Conservation (phyloP, 35 echinoderm and acorn worm genomes). For the Acanthaster planci region DNA sequence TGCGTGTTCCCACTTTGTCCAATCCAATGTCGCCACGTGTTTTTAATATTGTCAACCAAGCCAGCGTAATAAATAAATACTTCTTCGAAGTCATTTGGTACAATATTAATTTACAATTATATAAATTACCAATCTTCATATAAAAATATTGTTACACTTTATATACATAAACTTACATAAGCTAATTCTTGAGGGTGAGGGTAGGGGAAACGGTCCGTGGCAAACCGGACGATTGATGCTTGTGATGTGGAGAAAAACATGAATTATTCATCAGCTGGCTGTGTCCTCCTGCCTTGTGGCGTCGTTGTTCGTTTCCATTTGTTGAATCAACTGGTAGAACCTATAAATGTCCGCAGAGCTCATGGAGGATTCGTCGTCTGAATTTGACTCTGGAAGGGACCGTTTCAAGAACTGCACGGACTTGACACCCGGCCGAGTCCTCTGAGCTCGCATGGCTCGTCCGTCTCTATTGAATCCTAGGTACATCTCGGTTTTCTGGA, state of each 20-base stretch:
- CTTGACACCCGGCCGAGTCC: conserved; percentile 5
- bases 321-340: not conserved
- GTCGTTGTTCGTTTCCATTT: not conserved
- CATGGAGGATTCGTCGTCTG: not conserved
- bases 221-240: conserved; percentile 14
- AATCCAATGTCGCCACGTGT: conserved; percentile 2
- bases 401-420: conserved; percentile 12
- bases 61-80: conserved; percentile 34
- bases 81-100: conserved; percentile 33
- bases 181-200: not conserved
- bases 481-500: conserved; percentile 15
- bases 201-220: not conserved
- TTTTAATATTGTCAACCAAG: conserved; percentile 23
- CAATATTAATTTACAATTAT: conserved; percentile 32
- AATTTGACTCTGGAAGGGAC: not conserved
- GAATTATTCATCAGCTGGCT: conserved; percentile 29
- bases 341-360: not conserved
- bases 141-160: conserved; percentile 32
- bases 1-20: no score
- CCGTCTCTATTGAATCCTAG: not conserved
- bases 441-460: not conserved
- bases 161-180: conserved; percentile 33
- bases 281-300: not conserved
- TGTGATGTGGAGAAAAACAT: not conserved
- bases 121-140: conserved; percentile 34